Base-by-base conservation (phyloP, 2,113 vertebrate species). In the Indicator maculatus region DNA sequence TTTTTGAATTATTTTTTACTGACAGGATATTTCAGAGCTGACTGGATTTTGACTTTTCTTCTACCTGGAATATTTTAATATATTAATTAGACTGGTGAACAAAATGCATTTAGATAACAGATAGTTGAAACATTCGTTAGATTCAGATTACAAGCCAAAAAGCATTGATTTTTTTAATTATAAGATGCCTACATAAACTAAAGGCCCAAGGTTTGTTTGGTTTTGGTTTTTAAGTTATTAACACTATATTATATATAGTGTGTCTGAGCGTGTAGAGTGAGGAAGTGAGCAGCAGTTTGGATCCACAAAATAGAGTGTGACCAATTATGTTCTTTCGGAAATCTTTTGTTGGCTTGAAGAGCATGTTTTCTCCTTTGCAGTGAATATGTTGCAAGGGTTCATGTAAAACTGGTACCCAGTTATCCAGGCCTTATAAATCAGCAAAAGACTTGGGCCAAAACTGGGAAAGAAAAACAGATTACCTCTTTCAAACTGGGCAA, bases 401-500 rank as follows among this genome's bases (percentile, higher is more conserved):
- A 16, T 67, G 38, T 71, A 90, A 82, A 94, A 90, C 26, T 86
- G 31, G 78, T 72, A 83, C n/a, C 33, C 20, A 53, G 24, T 78
- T 71, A 73, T 17, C 69, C 9, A 76, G 56, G 31, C 44, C 50
- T 85, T 83, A 86, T 80, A 95, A 86, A 81, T 78, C 75, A 90
- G 80, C 53, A 26, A 72, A 83, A 83, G 13, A 81, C 24, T 86
- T 76, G 20, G 11, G 33, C 26, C 53, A 89, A 90, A 94, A 36
- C 64, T 91, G 67, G 36, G 74, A 83, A 88, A 94, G 58, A 87
- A 88, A 93, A 87, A 88, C 60, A 93, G 82, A 80, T 84, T 89
- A 73, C 69, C 65, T 88, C 60, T 90, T 94, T 89, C 59, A 94
- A 95, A 95, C 86, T 82, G 63, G 53, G 11, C 89, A 91, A 86